A percentile compares a stretch with the other conserved stretches of the same genome.
phyloP scores from a whole-genome alignment of 2,888 invertebrate genomes.

The Diaperis boleti region DNA sequence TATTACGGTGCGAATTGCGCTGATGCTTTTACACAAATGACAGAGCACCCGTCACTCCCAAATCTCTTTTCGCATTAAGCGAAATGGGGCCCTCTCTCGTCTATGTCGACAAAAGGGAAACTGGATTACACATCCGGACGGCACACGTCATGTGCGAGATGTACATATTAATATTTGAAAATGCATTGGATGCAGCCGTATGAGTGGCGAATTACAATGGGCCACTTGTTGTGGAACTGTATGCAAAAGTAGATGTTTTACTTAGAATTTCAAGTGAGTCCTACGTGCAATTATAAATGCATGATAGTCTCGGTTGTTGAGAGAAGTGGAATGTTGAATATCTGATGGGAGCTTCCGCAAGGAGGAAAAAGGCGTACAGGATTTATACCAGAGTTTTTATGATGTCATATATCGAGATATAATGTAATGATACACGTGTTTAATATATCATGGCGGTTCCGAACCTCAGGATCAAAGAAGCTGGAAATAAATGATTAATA shows the following conservation, averaged over 20 bases:
- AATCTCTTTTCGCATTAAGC: constrained; percentile 43
- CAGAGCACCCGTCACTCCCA: constrained; percentile 49
- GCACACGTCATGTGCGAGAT: constrained; percentile 16
- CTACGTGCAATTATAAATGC: not conserved
- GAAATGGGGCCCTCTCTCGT: constrained; percentile 27
- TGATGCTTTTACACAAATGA: constrained; percentile 52
- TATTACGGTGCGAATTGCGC: constrained; percentile 55
- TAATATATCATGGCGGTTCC: too few relatives aligned
- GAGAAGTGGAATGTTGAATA: not conserved
- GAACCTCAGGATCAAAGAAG: too few relatives aligned
- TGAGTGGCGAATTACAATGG: not conserved
- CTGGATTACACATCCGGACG: constrained; percentile 28
- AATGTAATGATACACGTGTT: too few relatives aligned
- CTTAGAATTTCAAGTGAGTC: not conserved
- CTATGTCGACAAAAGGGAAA: constrained; percentile 39
- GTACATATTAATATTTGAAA: constrained; percentile 37
- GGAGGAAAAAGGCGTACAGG: not conserved
- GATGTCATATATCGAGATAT: too few relatives aligned
- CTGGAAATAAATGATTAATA: too few relatives aligned
- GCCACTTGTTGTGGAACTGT: not conserved
- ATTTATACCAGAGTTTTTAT: not conserved
- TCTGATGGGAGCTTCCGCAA: not conserved
- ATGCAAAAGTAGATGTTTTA: not conserved
- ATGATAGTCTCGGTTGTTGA: not conserved
- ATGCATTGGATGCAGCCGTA: constrained; percentile 14